Evolutionary conservation across 2,113 vertebrate genomes (phyloP).

Genomic region (Cercocebus atys): DNA sequence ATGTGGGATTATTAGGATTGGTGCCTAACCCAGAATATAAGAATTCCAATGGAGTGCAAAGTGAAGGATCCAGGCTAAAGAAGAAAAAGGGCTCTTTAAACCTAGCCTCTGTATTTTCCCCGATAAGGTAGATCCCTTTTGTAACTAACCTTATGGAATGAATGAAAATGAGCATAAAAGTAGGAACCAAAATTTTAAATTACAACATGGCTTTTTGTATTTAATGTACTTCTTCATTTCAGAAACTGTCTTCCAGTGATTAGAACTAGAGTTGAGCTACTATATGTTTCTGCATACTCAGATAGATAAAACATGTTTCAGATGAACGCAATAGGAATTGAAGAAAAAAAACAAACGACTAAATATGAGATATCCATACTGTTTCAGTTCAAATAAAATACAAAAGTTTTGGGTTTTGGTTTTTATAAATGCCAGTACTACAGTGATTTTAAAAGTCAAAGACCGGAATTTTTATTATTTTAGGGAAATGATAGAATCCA

Average conservation of each 20-base stretch:
- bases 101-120: not conserved
- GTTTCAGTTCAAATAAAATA: not conserved
- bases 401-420: not conserved
- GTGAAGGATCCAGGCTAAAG: not conserved
- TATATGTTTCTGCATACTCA: not conserved
- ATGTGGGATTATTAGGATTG: constrained; percentile 51
- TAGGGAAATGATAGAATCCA: not conserved
- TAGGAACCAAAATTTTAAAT: not conserved
- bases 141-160: not conserved
- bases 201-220: not conserved
- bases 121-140: not conserved
- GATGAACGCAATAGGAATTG: not conserved
- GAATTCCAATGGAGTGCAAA: constrained; percentile 35
- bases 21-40: constrained; percentile 38
- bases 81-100: constrained; percentile 7
- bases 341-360: not conserved
- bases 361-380: not conserved
- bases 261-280: not conserved
- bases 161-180: not conserved
- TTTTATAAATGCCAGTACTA: not conserved
- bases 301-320: not conserved
- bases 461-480: not conserved
- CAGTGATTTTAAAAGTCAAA: constrained; percentile 5
- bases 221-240: constrained; percentile 23
- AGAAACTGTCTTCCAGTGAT: not conserved